Conservation (phyloP, 1,140 invertebrate species). For the Platyscapa corneri region DNA sequence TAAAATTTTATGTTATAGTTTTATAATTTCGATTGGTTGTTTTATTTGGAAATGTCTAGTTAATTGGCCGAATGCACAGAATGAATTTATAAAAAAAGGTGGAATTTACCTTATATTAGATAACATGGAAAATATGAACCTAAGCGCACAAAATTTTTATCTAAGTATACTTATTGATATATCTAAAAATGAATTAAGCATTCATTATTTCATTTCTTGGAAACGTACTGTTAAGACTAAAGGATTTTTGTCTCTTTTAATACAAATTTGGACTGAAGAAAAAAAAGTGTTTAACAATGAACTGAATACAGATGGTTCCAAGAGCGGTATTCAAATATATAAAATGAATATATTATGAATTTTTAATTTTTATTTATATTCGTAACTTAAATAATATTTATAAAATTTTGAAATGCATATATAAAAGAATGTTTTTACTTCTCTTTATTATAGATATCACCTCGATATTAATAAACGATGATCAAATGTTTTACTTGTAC, state of each 20-base stretch:
- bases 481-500: slow-evolving; percentile 58
- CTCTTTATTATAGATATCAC: slow-evolving; percentile 47
- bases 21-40: slow-evolving; percentile 59
- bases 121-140: slow-evolving; percentile 54
- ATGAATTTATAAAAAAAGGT: slow-evolving; percentile 54
- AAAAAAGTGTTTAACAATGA: slow-evolving; percentile 57
- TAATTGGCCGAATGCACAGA: slow-evolving; percentile 44
- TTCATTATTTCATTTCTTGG: slow-evolving; percentile 63
- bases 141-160: slow-evolving; percentile 58
- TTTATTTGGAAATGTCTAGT: slow-evolving; percentile 63
- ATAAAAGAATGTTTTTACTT: too few relatives aligned
- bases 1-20: slow-evolving; percentile 53
- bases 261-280: slow-evolving; percentile 63
- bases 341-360: too few relatives aligned
- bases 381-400: not conserved
- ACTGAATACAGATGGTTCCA: slow-evolving; percentile 54
- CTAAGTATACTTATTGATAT: slow-evolving; percentile 61
- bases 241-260: slow-evolving; percentile 60
- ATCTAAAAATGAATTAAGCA: slow-evolving; percentile 53
- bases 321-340: slow-evolving; percentile 29
- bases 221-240: slow-evolving; percentile 55
- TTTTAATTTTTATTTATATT: too few relatives aligned
- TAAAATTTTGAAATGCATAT: not conserved
- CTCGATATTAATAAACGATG: slow-evolving; percentile 57
- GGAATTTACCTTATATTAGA: slow-evolving; percentile 59